Base-by-base conservation (phyloP, 2,888 invertebrate genomes). In the Synergus laeviventris region DNA sequence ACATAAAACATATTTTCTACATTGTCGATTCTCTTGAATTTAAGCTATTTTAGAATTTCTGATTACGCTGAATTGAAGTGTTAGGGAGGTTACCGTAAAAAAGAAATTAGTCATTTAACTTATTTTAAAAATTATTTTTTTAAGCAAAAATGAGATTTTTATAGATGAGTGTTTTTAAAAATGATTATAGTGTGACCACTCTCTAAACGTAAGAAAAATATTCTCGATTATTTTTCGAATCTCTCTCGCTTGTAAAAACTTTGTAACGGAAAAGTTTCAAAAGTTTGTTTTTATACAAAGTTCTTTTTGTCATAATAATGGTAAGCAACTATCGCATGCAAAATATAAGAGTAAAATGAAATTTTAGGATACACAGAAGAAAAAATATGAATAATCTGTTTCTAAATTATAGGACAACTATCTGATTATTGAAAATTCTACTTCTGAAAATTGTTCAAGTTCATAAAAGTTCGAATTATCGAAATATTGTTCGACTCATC, bases 301-400 rank as follows among this genome's bases (percentile, higher is more conserved):
- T 31, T 31, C 0, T 31, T 31, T 31, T 31, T 31, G 31, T 31
- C 31, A 80, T 79, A 79, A 77, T 75, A 77, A 80, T 73, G 77
- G 78, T 84, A 86, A 88, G 85, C 86, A 81, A 83, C 85, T 87
- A 86, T 86, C 79, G 80, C 90, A 89, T 91, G 90, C 90, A 31
- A 4, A 31, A 31, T 31, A 84, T 81, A 81, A 87, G 82, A 84
- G 74, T 74, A 84, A 84, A 82, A 74, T 81, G 70, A 79, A 73
- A 84, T 16, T 21, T 66, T 18, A 45, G 14, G n/a, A 70, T 70
- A 11, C 5, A 56, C 11, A 21, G 21, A 21, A 21, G 11, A n/a
- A 70, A 49, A 39, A 21, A 45, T 42, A 21, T 45, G 1, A 49
- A 49, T n/a, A n/a, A n/a, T 49, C 7, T 2, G 1, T 9, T 1